Evolutionary conservation across 2,797 vertebrate genomes (phyloP).

Genomic region (Melanotaenia trifasciata): DNA sequence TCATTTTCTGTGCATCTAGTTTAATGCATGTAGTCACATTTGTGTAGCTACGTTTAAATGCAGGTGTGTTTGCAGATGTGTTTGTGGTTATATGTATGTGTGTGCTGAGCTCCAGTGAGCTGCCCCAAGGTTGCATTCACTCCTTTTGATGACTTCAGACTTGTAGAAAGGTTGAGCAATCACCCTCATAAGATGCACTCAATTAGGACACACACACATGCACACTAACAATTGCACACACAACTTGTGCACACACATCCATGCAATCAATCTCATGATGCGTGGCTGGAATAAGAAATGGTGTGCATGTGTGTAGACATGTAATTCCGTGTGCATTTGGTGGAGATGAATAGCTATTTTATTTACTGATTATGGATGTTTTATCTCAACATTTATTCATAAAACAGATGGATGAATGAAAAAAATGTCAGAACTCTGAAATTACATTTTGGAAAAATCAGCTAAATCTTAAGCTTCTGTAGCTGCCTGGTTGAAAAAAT

Average conservation of each 20-base stretch:
- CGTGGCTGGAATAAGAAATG: constrained; percentile 67
- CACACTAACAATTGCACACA: constrained; percentile 1
- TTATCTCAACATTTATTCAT: not conserved
- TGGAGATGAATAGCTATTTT: constrained; percentile 12
- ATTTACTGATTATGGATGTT: constrained; percentile 22
- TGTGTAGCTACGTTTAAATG: constrained; percentile 12
- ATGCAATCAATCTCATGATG: constrained; percentile 59
- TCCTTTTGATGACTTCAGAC: constrained; percentile 77
- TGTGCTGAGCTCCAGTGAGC: constrained; percentile 37
- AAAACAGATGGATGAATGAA: not conserved
- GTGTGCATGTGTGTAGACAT: constrained; percentile 19
- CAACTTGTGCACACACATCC: constrained; percentile 24
- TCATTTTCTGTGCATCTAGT: constrained; percentile 3
- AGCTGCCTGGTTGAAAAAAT: too few relatives aligned
- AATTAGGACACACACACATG: constrained; percentile 48
- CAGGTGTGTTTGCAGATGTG: constrained; percentile 11
- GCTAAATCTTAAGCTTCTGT: too few relatives aligned
- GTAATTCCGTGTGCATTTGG: constrained; percentile 16
- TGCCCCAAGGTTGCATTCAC: constrained; percentile 74
- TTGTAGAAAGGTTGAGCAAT: constrained; percentile 72
- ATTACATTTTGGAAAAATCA: too few relatives aligned
- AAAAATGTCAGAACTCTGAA: not conserved
- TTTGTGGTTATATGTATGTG: constrained; percentile 1
- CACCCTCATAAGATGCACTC: constrained; percentile 64
- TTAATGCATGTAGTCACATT: constrained; percentile 7